These are phyloP conservation scores for Condylura cristata DNA, from an alignment of 2,113 vertebrate genomes.

Conservation along the genomic window DNA sequence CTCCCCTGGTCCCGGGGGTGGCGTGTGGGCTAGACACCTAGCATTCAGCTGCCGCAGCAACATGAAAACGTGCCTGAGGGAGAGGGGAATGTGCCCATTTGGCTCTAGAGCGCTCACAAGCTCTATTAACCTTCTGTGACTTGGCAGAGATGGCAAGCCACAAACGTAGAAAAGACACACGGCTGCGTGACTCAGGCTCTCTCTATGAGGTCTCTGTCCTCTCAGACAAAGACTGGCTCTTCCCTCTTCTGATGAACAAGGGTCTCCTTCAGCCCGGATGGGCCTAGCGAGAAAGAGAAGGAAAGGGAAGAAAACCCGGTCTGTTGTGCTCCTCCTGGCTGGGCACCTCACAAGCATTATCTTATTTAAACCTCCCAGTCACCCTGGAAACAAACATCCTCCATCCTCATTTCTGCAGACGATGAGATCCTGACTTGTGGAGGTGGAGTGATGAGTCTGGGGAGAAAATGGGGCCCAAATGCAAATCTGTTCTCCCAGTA, in stretches of 20 bases:
- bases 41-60: background rate
- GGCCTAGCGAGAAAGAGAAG: background rate
- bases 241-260: background rate
- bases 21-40: background rate
- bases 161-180: background rate
- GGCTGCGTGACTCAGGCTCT: background rate
- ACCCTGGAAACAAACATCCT: background rate
- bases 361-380: background rate
- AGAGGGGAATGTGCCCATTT: background rate
- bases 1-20: accelerated
- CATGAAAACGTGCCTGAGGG: background rate
- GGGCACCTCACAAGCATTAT: background rate
- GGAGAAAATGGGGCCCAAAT: background rate
- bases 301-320: background rate
- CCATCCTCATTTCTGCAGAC: background rate
- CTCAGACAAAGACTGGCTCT: background rate
- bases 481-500: background rate
- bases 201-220: background rate
- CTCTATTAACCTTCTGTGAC: background rate
- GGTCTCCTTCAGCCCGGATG: background rate
- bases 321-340: background rate
- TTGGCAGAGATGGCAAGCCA: background rate
- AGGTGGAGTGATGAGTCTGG: background rate
- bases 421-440: background rate
- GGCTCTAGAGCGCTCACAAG: background rate